Percentiles rank a stretch among this genome's conserved stretches.
Conservation (phyloP, 2,888 invertebrate species). For the Meganola albula region DNA sequence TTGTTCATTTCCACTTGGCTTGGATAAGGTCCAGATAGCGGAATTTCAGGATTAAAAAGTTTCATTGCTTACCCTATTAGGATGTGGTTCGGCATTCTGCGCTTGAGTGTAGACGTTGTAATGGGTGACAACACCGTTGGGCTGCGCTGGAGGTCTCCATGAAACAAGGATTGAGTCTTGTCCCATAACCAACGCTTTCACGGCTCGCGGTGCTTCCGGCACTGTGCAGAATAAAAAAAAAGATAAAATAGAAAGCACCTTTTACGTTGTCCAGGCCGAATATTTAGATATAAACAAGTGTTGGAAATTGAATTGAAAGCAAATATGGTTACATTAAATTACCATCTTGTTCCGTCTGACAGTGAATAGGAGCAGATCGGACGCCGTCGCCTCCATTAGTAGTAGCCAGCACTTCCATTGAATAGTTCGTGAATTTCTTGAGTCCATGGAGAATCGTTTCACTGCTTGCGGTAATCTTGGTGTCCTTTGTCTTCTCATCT, state of each 20-base stretch:
- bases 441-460: conserved; percentile 95
- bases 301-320: too few relatives aligned
- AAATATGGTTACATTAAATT: too few relatives aligned
- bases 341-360: conserved; percentile 98
- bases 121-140: conserved; percentile 94
- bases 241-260: not conserved
- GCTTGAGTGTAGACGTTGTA: conserved; percentile 94
- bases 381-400: conserved; percentile 97
- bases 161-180: conserved; percentile 93
- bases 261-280: not conserved
- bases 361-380: conserved; percentile 90
- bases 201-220: conserved; percentile 94
- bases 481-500: conserved; percentile 94
- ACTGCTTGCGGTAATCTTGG: conserved; percentile 93
- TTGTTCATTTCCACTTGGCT: too few relatives aligned
- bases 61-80: conserved; percentile 79
- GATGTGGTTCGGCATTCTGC: conserved; percentile 83
- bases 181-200: conserved; percentile 95
- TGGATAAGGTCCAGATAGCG: too few relatives aligned
- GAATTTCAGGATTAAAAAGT: too few relatives aligned
- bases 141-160: conserved; percentile 95
- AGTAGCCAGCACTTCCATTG: conserved; percentile 96
- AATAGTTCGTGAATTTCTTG: conserved; percentile 97
- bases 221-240: conserved; percentile 69
- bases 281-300: not conserved